These are phyloP conservation scores for Alces alces DNA, from an alignment of 2,113 vertebrate species.

Conservation along the genomic window DNA sequence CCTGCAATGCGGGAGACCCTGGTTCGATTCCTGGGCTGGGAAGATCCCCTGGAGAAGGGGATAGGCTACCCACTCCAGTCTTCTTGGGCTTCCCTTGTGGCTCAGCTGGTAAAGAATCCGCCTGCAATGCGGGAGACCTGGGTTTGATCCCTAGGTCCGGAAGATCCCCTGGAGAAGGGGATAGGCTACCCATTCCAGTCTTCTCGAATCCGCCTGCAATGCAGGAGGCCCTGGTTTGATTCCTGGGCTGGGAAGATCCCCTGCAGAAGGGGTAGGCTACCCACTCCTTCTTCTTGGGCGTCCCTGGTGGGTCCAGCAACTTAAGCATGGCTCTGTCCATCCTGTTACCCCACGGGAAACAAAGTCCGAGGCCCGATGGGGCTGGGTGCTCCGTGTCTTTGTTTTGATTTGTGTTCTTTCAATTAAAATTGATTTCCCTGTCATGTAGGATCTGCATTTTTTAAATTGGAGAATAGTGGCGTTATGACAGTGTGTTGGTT, in stretches of 20 bases:
- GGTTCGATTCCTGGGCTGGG: no score
- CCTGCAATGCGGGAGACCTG: neutral
- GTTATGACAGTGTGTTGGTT: fast-evolving
- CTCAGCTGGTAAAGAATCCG: no score
- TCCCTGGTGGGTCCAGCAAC: fast-evolving
- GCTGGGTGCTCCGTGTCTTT: fast-evolving
- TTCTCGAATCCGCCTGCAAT: no score
- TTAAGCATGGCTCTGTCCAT: fast-evolving
- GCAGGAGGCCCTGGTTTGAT: no score
- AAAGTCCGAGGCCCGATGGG: fast-evolving
- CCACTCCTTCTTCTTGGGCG: neutral
- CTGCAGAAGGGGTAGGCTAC: no score
- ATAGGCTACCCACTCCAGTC: no score
- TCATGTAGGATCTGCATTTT: neutral
- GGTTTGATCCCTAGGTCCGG: fast-evolving
- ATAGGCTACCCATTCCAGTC: neutral
- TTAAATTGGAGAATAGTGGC: fast-evolving
- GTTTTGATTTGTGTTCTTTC: neutral
- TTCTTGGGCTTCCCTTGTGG: no score
- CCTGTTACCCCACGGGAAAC: fast-evolving
- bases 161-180: neutral
- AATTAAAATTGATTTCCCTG: neutral
- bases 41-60: no score
- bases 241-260: no score
- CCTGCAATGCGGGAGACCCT: no score